Percentiles rank a stretch among this genome's conserved stretches.
These are phyloP conservation scores for Chelon labrosus DNA, from an alignment of 2,797 vertebrate species.

Conservation along the genomic window DNA sequence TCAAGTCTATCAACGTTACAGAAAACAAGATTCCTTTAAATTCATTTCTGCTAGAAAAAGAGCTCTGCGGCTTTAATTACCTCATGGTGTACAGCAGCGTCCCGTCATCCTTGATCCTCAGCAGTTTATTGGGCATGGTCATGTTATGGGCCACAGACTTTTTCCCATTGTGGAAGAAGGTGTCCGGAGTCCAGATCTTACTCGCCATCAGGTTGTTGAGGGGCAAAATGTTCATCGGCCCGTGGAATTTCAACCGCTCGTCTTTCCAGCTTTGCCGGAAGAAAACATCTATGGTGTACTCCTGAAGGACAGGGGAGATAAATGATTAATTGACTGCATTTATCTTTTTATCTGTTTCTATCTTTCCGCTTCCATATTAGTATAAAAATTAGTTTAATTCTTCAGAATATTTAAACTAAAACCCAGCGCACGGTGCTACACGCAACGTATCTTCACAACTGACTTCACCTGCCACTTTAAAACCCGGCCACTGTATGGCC, in stretches of 20 bases:
- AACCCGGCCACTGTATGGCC: slow-evolving; percentile 12
- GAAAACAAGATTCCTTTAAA: background rate
- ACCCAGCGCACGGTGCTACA: background rate
- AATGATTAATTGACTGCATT: no score
- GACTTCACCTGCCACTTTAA: slow-evolving; percentile 48
- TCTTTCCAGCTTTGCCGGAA: slow-evolving; percentile 99
- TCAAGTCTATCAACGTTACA: background rate
- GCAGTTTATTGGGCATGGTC: slow-evolving; percentile 98
- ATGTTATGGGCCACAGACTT: slow-evolving; percentile 99
- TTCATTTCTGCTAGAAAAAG: background rate
- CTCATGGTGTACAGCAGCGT: slow-evolving; percentile 97
- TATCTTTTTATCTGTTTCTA: no score
- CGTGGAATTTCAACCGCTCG: slow-evolving; percentile 95
- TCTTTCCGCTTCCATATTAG: no score
- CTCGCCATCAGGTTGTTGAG: slow-evolving; percentile 99
- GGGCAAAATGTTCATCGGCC: slow-evolving; percentile 97
- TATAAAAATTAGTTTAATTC: slow-evolving; percentile 1
- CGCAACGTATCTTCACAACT: slow-evolving; percentile 24
- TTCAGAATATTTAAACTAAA: background rate
- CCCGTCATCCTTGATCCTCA: slow-evolving; percentile 96
- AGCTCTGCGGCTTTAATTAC: slow-evolving; percentile 68
- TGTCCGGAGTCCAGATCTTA: slow-evolving; percentile 99
- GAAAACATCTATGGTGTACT: slow-evolving; percentile 99
- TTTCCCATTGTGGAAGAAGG: slow-evolving; percentile 99
- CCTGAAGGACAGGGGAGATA: slow-evolving; percentile 79